Conservation (phyloP, 2,888 invertebrate species). For the Gnatocerus cornutus region DNA sequence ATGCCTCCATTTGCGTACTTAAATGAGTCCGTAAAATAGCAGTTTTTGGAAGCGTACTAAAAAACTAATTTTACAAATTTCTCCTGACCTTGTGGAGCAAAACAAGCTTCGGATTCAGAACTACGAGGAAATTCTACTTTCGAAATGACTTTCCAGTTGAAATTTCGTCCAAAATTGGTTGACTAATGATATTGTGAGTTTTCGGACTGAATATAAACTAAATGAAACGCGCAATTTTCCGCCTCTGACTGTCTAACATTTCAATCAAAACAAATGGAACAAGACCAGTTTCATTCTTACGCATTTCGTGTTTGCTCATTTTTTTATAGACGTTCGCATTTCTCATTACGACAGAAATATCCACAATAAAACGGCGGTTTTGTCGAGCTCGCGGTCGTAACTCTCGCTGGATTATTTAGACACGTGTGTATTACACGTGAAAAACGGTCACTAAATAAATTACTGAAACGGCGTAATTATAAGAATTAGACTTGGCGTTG, state of each 20-base stretch:
- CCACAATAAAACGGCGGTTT: constrained; percentile 1
- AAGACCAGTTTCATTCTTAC: constrained; percentile 15
- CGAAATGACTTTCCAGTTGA: no score
- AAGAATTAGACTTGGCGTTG: constrained; percentile 17
- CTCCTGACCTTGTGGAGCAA: no score
- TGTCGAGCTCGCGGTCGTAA: neutral
- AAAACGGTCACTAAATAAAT: no score
- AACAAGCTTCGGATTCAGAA: no score
- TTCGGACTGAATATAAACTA: no score
- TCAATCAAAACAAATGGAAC: constrained; percentile 24
- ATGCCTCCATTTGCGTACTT: no score
- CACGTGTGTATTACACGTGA: constrained; percentile 11
- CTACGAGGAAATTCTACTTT: no score
- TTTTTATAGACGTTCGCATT: constrained; percentile 12
- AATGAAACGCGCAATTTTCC: constrained; percentile 12
- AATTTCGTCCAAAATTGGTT: no score
- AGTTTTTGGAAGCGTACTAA: no score
- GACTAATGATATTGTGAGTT: no score
- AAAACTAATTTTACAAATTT: no score
- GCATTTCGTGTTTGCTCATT: constrained; percentile 13
- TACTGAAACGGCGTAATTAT: constrained; percentile 7
- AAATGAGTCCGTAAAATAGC: no score
- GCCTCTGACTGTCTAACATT: constrained; percentile 6
- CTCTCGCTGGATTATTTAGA: neutral
- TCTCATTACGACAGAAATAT: constrained; percentile 8